Percentiles rank a stretch among this genome's conserved stretches.
These are phyloP conservation scores for Sipha maydis DNA, from an alignment of 2,888 invertebrate genomes.

Conservation along the genomic window DNA sequence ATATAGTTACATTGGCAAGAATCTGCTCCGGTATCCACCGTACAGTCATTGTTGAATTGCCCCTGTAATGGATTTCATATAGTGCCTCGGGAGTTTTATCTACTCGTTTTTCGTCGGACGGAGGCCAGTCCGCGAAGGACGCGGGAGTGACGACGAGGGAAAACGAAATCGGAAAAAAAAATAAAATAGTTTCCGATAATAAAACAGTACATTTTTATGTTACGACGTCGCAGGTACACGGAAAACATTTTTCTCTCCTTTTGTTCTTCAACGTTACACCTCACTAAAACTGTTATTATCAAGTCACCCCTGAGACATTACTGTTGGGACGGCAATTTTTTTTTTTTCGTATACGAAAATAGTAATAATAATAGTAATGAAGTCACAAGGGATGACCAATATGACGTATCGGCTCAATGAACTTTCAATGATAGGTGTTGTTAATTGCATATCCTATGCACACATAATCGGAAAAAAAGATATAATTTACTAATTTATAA, in stretches of 20 bases:
- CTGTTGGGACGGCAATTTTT: neutral
- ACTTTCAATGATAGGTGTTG: neutral
- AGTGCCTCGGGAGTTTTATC: slow-evolving; percentile 36
- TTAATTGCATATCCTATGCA: neutral
- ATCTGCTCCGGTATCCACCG: neutral
- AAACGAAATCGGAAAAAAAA: neutral
- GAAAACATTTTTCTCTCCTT: slow-evolving; percentile 7
- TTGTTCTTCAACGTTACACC: neutral
- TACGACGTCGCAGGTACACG: slow-evolving; percentile 19
- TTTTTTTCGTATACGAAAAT: neutral
- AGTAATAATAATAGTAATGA: neutral
- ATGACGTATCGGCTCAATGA: neutral
- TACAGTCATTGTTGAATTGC: slow-evolving; percentile 39
- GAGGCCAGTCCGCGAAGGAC: neutral
- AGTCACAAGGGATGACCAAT: neutral
- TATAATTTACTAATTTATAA: neutral
- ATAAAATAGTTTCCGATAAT: slow-evolving; percentile 11
- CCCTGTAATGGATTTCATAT: slow-evolving; percentile 42
- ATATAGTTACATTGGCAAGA: neutral
- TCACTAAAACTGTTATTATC: slow-evolving; percentile 19
- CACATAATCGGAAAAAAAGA: neutral
- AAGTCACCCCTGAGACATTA: slow-evolving; percentile 3
- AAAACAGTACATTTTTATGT: slow-evolving; percentile 40
- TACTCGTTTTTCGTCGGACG: neutral
- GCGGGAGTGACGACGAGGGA: neutral